These are phyloP conservation scores for Synaphobranchus kaupii DNA, from an alignment of 2,797 vertebrate genomes.

Conservation along the genomic window DNA sequence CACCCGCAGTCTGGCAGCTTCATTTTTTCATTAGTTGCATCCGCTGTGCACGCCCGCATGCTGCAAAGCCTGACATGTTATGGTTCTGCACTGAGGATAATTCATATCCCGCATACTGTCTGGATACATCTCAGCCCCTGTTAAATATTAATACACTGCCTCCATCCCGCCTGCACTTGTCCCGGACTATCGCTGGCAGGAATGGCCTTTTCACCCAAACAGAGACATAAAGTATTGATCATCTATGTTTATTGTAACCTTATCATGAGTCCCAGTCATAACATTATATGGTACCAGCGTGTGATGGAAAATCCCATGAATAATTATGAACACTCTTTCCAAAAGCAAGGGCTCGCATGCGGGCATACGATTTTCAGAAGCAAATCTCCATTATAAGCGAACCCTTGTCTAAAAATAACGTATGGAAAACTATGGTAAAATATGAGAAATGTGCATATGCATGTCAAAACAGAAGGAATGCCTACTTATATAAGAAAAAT, in stretches of 20 bases:
- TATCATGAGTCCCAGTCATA: not conserved
- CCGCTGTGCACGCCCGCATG: not conserved
- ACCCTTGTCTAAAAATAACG: not conserved
- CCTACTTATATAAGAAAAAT: not conserved
- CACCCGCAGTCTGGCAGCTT: not conserved
- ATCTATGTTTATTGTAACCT: conserved; percentile 11
- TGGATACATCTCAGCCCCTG: conserved; percentile 14
- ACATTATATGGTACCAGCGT: not conserved
- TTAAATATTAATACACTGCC: conserved; percentile 31
- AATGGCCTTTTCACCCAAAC: conserved; percentile 9
- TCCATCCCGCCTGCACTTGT: conserved; percentile 3
- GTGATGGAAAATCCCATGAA: not conserved
- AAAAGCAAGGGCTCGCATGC: not conserved
- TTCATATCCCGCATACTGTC: not conserved
- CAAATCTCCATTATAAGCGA: not conserved
- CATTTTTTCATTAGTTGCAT: no score
- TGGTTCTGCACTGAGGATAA: not conserved
- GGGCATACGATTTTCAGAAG: not conserved
- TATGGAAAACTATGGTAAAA: not conserved
- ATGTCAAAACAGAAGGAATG: not conserved
- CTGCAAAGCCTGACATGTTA: not conserved
- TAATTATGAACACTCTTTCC: not conserved
- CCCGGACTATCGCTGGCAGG: not conserved
- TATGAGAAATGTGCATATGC: not conserved
- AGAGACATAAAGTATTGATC: conserved; percentile 21